These are phyloP conservation scores for Diarsia mendica DNA, from an alignment of 2,888 invertebrate genomes.

Conservation along the genomic window DNA sequence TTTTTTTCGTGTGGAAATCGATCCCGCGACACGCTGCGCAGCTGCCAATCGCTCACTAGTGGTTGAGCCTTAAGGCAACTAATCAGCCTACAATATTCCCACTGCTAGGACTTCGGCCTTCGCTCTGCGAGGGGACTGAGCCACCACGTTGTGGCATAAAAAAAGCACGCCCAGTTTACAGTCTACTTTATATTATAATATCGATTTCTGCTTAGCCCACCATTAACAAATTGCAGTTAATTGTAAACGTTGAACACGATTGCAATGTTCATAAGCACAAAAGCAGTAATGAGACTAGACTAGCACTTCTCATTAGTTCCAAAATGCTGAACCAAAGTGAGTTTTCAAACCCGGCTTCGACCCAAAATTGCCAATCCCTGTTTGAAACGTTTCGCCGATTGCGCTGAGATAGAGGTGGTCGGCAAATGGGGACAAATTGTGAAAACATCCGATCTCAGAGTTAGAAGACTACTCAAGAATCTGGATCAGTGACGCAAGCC, in stretches of 20 bases:
- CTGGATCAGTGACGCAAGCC: constrained; percentile 54
- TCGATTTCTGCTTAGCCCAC: background rate
- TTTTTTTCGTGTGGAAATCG: background rate
- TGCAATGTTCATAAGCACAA: background rate
- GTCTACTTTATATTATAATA: background rate
- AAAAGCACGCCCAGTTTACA: background rate
- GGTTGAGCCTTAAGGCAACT: background rate
- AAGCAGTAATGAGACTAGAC: constrained; percentile 7
- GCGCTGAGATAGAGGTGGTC: constrained; percentile 43
- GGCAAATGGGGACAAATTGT: constrained; percentile 56
- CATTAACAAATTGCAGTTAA: background rate
- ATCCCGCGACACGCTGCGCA: background rate
- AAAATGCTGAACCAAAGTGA: constrained; percentile 10
- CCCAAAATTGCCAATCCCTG: constrained; percentile 38
- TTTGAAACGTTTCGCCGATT: constrained; percentile 36
- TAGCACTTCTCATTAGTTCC: background rate
- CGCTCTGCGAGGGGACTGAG: background rate
- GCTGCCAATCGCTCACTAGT: background rate
- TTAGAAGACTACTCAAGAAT: constrained; percentile 40
- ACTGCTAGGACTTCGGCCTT: background rate
- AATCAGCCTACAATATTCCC: background rate
- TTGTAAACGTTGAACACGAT: background rate
- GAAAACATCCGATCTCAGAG: constrained; percentile 55
- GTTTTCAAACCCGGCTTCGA: constrained; percentile 4
- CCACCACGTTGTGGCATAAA: background rate